These are phyloP conservation scores for Boleophthalmus pectinirostris DNA, from an alignment of 2,113 vertebrate species.

Conservation along the genomic window DNA sequence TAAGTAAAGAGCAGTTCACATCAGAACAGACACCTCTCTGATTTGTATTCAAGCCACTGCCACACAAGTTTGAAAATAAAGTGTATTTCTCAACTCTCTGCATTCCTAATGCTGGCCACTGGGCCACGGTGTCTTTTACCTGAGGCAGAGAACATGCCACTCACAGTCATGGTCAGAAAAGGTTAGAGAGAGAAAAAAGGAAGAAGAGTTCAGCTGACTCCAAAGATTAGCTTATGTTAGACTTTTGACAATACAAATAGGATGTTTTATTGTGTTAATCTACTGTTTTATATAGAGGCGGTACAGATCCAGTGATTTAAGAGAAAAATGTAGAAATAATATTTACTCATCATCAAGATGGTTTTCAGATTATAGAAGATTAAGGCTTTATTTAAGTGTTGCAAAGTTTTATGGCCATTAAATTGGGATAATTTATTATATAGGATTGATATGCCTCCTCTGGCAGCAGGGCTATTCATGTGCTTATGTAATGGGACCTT, in stretches of 20 bases:
- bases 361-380: too few relatives aligned
- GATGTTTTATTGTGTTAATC: constrained; percentile 3
- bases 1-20: constrained; percentile 15
- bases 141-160: constrained; percentile 17
- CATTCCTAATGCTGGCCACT: neutral
- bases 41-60: neutral
- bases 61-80: neutral
- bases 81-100: constrained; percentile 1
- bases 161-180: constrained; percentile 27
- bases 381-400: too few relatives aligned
- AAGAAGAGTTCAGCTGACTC: constrained; percentile 9
- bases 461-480: too few relatives aligned
- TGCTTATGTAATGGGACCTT: too few relatives aligned
- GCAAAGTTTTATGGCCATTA: too few relatives aligned
- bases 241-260: neutral
- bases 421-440: too few relatives aligned
- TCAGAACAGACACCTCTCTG: neutral
- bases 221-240: constrained; percentile 3
- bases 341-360: too few relatives aligned
- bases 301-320: neutral
- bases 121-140: constrained; percentile 4
- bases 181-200: constrained; percentile 25
- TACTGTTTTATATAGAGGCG: neutral
- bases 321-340: neutral
- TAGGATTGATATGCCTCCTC: too few relatives aligned